phyloP scores from a whole-genome alignment of 2,888 invertebrate species.

The Exocentrus adspersus region DNA sequence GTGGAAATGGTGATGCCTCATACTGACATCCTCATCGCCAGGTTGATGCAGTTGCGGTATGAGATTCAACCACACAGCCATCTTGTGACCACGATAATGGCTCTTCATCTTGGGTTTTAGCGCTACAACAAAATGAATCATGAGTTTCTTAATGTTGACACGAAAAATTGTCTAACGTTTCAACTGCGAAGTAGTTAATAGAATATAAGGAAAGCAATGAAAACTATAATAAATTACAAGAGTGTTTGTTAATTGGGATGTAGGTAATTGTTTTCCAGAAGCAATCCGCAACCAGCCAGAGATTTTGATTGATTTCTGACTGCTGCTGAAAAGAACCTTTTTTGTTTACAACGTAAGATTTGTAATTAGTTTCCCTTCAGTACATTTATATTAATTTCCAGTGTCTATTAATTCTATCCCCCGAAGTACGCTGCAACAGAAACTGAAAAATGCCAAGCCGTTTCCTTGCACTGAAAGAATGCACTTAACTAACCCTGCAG shows the following conservation, averaged over 20 bases:
- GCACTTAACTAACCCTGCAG: neutral
- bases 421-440: neutral
- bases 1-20: conserved; percentile 82
- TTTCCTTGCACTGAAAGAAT: neutral
- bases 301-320: too few relatives aligned
- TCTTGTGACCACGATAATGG: conserved; percentile 89
- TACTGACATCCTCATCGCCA: conserved; percentile 75
- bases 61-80: conserved; percentile 89
- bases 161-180: too few relatives aligned
- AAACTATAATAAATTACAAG: too few relatives aligned
- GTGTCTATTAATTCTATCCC: neutral
- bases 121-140: conserved; percentile 64
- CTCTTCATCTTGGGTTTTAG: conserved; percentile 79
- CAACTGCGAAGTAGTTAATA: too few relatives aligned
- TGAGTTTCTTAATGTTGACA: neutral
- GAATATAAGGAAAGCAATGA: too few relatives aligned
- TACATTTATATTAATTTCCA: too few relatives aligned
- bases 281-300: too few relatives aligned
- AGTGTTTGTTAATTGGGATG: too few relatives aligned
- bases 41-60: conserved; percentile 87
- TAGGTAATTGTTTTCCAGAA: too few relatives aligned
- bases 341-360: neutral
- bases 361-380: neutral
- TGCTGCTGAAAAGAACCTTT: neutral
- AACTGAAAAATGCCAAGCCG: neutral